A percentile compares a stretch with the other conserved stretches of the same genome.
These are phyloP conservation scores for Chauna torquata DNA, from an alignment of 2,113 vertebrate species.

Conservation along the genomic window DNA sequence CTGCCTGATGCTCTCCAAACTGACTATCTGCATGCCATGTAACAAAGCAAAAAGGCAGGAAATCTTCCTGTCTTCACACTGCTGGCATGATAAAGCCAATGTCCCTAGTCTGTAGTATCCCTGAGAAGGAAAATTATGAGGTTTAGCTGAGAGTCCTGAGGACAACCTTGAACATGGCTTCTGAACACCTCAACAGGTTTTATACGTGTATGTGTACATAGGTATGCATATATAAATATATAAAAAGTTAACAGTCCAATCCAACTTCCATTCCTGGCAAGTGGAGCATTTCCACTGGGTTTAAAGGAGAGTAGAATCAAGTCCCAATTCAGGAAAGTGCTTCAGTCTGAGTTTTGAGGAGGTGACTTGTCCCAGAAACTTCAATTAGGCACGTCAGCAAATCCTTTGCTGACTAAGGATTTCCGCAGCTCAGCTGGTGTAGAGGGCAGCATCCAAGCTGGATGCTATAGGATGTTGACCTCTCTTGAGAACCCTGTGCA, in stretches of 20 bases:
- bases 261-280: background rate
- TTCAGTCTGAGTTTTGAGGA: background rate
- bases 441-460: slow-evolving; percentile 45
- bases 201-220: background rate
- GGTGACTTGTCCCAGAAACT: background rate
- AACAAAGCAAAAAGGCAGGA: background rate
- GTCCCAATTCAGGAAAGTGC: background rate
- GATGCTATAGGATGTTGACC: slow-evolving; percentile 46
- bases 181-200: background rate
- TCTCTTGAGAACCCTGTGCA: background rate
- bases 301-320: background rate
- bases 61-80: background rate
- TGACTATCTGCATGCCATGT: background rate
- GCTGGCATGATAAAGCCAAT: background rate
- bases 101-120: background rate
- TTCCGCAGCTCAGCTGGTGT: slow-evolving; percentile 41
- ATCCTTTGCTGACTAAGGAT: slow-evolving; percentile 46
- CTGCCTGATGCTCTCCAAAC: background rate
- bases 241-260: background rate
- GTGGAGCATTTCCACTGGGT: background rate
- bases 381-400: slow-evolving; percentile 41
- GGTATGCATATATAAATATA: background rate
- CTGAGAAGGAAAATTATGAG: background rate
- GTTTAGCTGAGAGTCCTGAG: background rate
- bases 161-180: background rate